Evolutionary conservation across 1,140 invertebrate genomes (phyloP).

Genomic region (Drosophila micromelanica): DNA sequence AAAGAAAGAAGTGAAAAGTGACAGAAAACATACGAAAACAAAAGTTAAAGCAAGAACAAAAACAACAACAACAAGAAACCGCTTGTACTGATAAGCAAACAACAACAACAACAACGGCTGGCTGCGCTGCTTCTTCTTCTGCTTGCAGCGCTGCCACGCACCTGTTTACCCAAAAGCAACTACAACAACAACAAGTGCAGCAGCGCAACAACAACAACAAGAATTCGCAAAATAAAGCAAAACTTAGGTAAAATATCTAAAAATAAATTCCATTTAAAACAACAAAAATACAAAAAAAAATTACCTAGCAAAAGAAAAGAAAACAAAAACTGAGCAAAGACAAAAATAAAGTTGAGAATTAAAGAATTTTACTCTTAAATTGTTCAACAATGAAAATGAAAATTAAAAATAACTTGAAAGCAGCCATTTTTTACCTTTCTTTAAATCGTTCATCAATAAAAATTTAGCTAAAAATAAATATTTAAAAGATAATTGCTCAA

Average conservation of each 20-base stretch:
- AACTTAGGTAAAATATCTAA: constrained; percentile 84
- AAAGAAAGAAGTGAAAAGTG: constrained; percentile 34
- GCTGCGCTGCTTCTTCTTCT: constrained; percentile 35
- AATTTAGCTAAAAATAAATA: constrained; percentile 50
- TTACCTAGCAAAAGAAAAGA: constrained; percentile 30
- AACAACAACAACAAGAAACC: constrained; percentile 16
- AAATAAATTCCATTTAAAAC: constrained; percentile 78
- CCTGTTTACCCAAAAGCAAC: constrained; percentile 31
- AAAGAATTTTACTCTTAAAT: constrained; percentile 39
- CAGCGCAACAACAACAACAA: constrained; percentile 41
- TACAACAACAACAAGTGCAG: constrained; percentile 20
- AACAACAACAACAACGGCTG: constrained; percentile 47
- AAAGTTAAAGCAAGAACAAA: constrained; percentile 9
- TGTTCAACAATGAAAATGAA: constrained; percentile 31
- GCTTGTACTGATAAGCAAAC: constrained; percentile 54
- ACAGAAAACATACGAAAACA: constrained; percentile 1
- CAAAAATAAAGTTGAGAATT: constrained; percentile 24
- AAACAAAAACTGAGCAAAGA: constrained; percentile 34
- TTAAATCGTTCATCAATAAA: background rate
- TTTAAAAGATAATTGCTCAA: constrained; percentile 26
- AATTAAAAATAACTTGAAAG: no score
- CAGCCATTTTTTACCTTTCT: no score
- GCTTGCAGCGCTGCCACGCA: constrained; percentile 24
- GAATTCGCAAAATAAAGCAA: constrained; percentile 69
- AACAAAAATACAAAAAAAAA: constrained; percentile 49